These are phyloP conservation scores for Philopedon plagiatum DNA, from an alignment of 2,888 invertebrate genomes.

Conservation along the genomic window DNA sequence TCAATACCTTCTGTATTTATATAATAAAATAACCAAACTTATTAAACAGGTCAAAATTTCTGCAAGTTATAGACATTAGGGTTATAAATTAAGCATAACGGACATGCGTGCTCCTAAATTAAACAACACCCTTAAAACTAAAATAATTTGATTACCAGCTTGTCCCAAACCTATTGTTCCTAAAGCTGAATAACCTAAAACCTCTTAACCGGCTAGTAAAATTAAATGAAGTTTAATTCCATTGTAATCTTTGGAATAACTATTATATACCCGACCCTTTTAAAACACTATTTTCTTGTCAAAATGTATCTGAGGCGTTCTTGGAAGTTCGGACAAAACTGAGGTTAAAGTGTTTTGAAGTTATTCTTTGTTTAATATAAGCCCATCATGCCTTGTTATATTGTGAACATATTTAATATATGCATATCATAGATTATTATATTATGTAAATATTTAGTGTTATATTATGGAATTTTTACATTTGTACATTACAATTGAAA, in stretches of 20 bases:
- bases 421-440: no score
- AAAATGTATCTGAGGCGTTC: constrained; percentile 18
- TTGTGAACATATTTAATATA: no score
- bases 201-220: constrained; percentile 27
- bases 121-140: constrained; percentile 1
- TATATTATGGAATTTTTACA: no score
- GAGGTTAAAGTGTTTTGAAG: not conserved
- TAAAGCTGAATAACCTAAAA: constrained; percentile 8
- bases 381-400: no score
- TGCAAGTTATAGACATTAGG: not conserved
- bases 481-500: no score
- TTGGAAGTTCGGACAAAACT: not conserved
- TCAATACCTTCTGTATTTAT: no score
- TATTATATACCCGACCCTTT: constrained; percentile 31
- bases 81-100: no score
- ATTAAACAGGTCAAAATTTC: no score
- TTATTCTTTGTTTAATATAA: no score
- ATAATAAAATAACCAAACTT: no score
- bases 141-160: constrained; percentile 10
- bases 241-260: constrained; percentile 25
- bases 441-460: no score
- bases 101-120: not conserved
- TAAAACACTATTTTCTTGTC: constrained; percentile 31
- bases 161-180: constrained; percentile 9
- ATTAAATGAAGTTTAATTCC: constrained; percentile 24